Evolutionary conservation across 2,797 vertebrate species (phyloP).

Genomic region (Knipowitschia caucasica): DNA sequence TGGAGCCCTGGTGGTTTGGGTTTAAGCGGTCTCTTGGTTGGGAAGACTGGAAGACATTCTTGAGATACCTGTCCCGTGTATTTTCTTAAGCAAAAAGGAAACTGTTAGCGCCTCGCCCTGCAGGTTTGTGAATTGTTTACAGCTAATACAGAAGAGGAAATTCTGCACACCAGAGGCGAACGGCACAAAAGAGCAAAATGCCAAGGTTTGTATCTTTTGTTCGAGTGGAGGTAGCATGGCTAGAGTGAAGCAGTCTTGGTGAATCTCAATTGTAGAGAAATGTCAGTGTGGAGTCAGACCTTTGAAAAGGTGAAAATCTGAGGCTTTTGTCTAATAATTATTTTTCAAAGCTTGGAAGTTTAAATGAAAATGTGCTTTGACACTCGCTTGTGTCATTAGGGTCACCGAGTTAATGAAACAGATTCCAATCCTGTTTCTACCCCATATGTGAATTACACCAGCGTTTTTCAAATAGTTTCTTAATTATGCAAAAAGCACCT

Average conservation of each 20-base stretch:
- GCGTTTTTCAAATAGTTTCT: too few relatives aligned
- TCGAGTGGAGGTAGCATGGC: neutral
- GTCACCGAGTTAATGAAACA: too few relatives aligned
- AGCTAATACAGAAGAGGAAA: constrained; percentile 1
- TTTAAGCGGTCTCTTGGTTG: constrained; percentile 47
- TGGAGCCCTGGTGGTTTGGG: constrained; percentile 34
- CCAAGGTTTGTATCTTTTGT: constrained; percentile 6
- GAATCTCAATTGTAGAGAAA: neutral
- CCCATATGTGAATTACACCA: too few relatives aligned
- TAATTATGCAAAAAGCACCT: neutral
- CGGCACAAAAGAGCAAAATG: neutral
- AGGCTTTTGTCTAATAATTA: neutral
- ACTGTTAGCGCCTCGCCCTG: constrained; percentile 16
- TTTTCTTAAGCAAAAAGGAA: constrained; percentile 13
- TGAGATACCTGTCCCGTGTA: constrained; percentile 28
- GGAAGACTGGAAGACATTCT: constrained; percentile 37
- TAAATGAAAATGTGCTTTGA: neutral
- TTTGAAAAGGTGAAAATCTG: neutral
- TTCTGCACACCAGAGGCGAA: neutral
- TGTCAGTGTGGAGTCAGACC: neutral
- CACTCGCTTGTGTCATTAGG: too few relatives aligned
- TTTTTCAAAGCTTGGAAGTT: neutral
- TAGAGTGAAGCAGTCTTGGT: neutral
- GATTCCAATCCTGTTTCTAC: too few relatives aligned
- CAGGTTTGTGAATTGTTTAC: constrained; percentile 23